These are phyloP conservation scores for Batillaria attramentaria DNA, from an alignment of 1,140 invertebrate genomes.

Conservation along the genomic window DNA sequence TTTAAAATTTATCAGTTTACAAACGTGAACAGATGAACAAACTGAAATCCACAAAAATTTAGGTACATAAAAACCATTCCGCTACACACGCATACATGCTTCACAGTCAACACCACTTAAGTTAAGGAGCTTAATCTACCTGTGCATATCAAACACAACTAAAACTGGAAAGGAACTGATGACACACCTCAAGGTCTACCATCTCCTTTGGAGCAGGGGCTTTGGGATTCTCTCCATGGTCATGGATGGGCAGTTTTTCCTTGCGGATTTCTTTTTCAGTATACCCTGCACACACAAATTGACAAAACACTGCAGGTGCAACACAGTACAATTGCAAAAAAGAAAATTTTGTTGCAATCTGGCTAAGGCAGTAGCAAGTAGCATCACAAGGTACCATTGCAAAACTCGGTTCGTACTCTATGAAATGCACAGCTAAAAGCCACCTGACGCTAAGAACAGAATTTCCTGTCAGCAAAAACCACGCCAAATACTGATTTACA, in stretches of 20 bases:
- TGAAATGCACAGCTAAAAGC: not conserved
- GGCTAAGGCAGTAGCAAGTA: too few species aligned
- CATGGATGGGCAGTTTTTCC: slow-evolving; percentile 91
- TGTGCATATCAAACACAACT: too few species aligned
- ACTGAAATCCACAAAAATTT: too few species aligned
- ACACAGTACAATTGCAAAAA: not conserved
- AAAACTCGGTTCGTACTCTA: not conserved
- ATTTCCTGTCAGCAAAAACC: too few species aligned
- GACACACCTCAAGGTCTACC: slow-evolving; percentile 89
- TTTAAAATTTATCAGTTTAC: not conserved
- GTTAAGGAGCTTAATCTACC: too few species aligned
- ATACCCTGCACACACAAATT: slow-evolving; percentile 76
- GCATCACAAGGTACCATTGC: not conserved
- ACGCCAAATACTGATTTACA: too few species aligned
- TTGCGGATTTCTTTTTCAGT: slow-evolving; percentile 96
- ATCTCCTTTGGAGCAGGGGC: slow-evolving; percentile 97
- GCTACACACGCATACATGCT: too few species aligned
- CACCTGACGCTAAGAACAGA: too few species aligned
- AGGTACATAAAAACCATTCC: too few species aligned
- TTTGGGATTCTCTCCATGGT: slow-evolving; percentile 90
- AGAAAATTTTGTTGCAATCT: not conserved
- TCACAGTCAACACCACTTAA: too few species aligned
- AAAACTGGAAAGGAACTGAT: not conserved
- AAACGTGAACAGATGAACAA: not conserved
- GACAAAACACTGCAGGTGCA: not conserved